phyloP scores from a whole-genome alignment of 2,888 invertebrate genomes.

The Sarcophaga caerulescens region DNA sequence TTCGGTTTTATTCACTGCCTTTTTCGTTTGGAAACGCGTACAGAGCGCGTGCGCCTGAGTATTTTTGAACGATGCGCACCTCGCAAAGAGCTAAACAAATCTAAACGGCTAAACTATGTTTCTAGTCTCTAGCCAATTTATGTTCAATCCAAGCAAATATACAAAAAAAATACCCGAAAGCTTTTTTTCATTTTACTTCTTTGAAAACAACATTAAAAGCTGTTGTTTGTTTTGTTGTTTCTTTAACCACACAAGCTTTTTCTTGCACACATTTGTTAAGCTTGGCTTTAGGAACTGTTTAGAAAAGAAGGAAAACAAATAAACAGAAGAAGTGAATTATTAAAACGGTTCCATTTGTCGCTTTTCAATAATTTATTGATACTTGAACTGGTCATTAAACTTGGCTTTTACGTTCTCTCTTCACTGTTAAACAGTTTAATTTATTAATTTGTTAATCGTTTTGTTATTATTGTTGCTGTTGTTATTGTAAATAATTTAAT shows the following conservation, averaged over 20 bases:
- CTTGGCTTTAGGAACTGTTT: conserved; percentile 1
- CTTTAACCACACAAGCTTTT: conserved; percentile 1
- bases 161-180: conserved; percentile 5
- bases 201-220: conserved; percentile 32
- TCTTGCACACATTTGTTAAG: background rate
- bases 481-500: conserved; percentile 12
- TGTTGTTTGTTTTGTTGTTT: conserved; percentile 7
- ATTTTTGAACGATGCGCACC: conserved; percentile 57
- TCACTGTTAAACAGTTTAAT: background rate
- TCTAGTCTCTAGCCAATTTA: conserved; percentile 29
- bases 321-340: background rate
- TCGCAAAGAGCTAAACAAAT: conserved; percentile 69
- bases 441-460: background rate
- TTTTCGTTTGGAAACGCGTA: conserved; percentile 50
- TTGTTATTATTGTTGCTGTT: background rate
- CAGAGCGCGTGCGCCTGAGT: conserved; percentile 65
- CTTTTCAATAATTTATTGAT: conserved; percentile 1
- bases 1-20: conserved; percentile 2
- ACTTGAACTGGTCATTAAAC: conserved; percentile 55
- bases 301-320: background rate
- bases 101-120: conserved; percentile 44
- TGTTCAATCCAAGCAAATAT: background rate
- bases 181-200: conserved; percentile 29
- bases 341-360: background rate
- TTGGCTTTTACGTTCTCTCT: conserved; percentile 5